Conservation (phyloP, 2,113 vertebrate genomes). For the Lophotis ruficrista region DNA sequence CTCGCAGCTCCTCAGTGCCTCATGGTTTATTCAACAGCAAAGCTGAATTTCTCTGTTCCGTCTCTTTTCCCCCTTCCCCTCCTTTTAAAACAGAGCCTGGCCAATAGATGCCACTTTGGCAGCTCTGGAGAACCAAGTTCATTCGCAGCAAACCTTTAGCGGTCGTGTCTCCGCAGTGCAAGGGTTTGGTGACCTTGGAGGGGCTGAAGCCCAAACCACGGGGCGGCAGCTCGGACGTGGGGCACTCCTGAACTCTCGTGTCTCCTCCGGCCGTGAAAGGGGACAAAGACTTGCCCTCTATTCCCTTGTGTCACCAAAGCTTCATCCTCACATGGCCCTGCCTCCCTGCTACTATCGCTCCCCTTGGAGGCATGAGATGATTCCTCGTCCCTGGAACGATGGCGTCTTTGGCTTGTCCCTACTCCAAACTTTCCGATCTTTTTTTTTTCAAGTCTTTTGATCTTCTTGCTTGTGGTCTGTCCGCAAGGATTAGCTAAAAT, state of each 20-base stretch:
- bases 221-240: background rate
- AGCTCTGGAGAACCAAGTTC: slow-evolving; percentile 3
- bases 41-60: slow-evolving; percentile 1
- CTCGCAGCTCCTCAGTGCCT: background rate
- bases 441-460: background rate
- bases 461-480: background rate
- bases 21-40: slow-evolving; percentile 69
- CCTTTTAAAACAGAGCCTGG: background rate
- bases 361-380: background rate
- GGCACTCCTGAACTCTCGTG: background rate
- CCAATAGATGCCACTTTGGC: background rate
- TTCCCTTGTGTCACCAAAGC: background rate
- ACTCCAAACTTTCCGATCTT: background rate
- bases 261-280: background rate
- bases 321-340: background rate
- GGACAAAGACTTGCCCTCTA: background rate
- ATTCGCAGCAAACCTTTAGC: background rate
- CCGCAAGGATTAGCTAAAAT: background rate
- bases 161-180: rapidly evolving
- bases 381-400: background rate
- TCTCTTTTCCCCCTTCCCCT: background rate
- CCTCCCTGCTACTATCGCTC: background rate
- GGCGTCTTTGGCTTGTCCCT: background rate
- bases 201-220: rapidly evolving
- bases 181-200: background rate